phyloP scores from a whole-genome alignment of 2,797 vertebrate species.

The Graptemys geographica region DNA sequence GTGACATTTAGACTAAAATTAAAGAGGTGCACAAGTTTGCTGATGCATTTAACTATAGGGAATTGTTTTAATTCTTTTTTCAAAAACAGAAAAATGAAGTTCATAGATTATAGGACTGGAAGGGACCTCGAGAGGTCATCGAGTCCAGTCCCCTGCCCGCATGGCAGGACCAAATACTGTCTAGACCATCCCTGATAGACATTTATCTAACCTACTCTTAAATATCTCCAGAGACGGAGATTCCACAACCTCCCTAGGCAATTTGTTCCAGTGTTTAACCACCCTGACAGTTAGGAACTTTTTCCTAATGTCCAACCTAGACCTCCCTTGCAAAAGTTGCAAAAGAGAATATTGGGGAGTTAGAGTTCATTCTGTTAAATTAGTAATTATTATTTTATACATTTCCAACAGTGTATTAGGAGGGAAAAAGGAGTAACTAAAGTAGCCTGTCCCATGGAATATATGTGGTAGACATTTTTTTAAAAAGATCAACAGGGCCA shows the following conservation, averaged over 20 bases:
- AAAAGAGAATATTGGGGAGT: not conserved
- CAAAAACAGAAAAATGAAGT: slow-evolving; percentile 5
- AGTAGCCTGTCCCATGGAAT: not conserved
- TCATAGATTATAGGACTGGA: too few relatives aligned
- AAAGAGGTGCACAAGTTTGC: slow-evolving; percentile 73
- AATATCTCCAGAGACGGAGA: too few relatives aligned
- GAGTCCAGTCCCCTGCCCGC: too few relatives aligned
- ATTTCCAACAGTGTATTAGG: not conserved
- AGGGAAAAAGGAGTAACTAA: not conserved
- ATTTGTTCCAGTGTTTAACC: too few relatives aligned
- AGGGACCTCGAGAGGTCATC: too few relatives aligned
- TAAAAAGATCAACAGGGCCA: not conserved
- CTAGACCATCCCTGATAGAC: too few relatives aligned
- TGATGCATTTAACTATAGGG: slow-evolving; percentile 71
- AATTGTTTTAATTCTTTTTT: slow-evolving; percentile 72
- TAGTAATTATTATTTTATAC: slow-evolving; percentile 10
- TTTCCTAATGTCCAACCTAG: too few relatives aligned
- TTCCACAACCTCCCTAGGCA: too few relatives aligned
- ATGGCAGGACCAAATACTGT: too few relatives aligned
- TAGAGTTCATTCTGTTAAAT: slow-evolving; percentile 1
- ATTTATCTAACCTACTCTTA: too few relatives aligned
- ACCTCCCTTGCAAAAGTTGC: too few relatives aligned
- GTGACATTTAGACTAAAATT: slow-evolving; percentile 80
- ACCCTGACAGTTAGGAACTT: too few relatives aligned
- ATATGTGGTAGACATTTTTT: not conserved